Percentiles rank a stretch among this genome's conserved stretches.
phyloP scores from a whole-genome alignment of 2,113 vertebrate genomes.

The Prinia subflava region DNA sequence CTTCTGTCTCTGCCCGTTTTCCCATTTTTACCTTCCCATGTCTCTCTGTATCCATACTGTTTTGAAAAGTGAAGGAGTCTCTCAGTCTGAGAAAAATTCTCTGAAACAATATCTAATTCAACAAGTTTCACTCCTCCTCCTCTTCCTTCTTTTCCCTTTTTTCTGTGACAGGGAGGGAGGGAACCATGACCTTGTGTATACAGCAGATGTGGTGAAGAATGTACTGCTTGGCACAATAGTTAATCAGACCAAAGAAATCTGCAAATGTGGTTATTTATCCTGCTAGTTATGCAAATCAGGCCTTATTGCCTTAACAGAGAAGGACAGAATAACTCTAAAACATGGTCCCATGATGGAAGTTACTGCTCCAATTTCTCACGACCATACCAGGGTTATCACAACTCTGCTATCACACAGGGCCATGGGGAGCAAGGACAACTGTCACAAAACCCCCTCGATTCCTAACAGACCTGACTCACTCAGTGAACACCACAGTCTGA shows the following conservation, averaged over 20 bases:
- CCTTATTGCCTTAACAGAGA: background rate
- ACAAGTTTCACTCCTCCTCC: background rate
- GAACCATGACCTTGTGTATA: background rate
- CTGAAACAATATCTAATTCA: background rate
- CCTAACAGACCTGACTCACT: background rate
- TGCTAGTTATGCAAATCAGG: background rate
- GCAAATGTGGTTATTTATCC: background rate
- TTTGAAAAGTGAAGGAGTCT: background rate
- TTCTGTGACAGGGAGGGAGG: background rate
- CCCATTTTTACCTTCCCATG: background rate
- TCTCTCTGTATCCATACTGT: background rate
- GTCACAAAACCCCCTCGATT: background rate
- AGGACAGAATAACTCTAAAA: background rate
- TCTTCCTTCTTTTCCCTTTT: background rate
- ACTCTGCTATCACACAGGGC: background rate
- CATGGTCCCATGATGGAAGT: background rate
- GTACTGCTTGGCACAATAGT: background rate
- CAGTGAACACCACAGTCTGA: background rate
- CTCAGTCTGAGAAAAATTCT: background rate
- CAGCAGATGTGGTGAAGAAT: background rate
- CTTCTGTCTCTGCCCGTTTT: background rate
- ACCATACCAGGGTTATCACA: background rate
- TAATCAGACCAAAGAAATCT: background rate
- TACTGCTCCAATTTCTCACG: background rate
- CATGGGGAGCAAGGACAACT: background rate